These are phyloP conservation scores for Sepioteuthis lessoniana DNA, from an alignment of 2,888 invertebrate species.

Conservation along the genomic window DNA sequence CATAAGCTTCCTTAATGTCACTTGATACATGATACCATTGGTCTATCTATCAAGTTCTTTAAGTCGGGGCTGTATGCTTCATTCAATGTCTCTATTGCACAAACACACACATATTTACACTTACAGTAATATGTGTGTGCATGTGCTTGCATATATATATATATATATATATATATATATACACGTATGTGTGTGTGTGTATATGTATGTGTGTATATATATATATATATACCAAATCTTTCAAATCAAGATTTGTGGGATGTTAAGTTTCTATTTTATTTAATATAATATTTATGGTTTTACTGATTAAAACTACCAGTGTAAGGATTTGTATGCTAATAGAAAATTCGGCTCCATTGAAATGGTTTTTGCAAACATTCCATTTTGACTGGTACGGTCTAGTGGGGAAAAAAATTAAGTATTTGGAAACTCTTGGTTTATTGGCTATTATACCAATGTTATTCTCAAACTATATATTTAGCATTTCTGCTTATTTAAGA, in stretches of 20 bases:
- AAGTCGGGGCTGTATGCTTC: constrained; percentile 40
- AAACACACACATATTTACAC: background rate
- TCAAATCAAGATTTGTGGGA: background rate
- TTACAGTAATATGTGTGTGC: background rate
- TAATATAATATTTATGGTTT: background rate
- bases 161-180: constrained; percentile 36
- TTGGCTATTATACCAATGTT: background rate
- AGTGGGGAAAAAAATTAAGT: background rate
- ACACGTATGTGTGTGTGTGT: constrained; percentile 40
- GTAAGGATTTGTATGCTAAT: background rate
- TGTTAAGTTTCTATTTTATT: background rate
- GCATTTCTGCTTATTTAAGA: background rate
- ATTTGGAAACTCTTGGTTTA: background rate
- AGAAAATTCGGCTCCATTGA: background rate
- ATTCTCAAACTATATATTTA: background rate
- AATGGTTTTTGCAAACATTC: background rate
- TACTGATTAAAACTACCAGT: background rate
- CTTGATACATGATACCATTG: background rate
- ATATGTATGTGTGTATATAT: background rate
- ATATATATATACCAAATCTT: background rate
- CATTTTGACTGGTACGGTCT: background rate
- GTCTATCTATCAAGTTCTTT: constrained; percentile 25
- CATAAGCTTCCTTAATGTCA: background rate
- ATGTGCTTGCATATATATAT: background rate
- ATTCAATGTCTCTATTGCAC: background rate